Evolutionary conservation across 2,888 invertebrate species (phyloP).

Genomic region (Sialis lutaria): DNA sequence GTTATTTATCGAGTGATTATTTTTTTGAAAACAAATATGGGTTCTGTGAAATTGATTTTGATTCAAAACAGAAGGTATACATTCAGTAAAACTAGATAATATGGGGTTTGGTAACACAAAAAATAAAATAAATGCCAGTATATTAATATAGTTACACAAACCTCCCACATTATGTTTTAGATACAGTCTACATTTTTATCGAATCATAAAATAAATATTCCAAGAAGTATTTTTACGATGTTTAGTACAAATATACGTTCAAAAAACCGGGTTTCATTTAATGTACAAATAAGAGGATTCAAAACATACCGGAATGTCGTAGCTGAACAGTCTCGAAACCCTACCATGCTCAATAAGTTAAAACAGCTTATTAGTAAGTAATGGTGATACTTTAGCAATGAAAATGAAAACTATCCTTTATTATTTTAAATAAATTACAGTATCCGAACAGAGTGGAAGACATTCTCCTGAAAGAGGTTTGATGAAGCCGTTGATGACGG

Average conservation of each 20-base stretch:
- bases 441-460: not conserved
- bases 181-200: constrained; percentile 7
- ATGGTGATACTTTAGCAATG: not conserved
- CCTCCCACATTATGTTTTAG: too few relatives aligned
- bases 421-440: not conserved
- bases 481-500: not conserved
- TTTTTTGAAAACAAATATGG: constrained; percentile 30
- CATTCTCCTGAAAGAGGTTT: not conserved
- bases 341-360: constrained; percentile 46
- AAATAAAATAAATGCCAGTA: too few relatives aligned
- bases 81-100: too few relatives aligned
- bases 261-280: constrained; percentile 20
- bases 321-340: constrained; percentile 54
- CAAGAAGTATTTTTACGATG: constrained; percentile 19
- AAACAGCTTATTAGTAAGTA: constrained; percentile 31
- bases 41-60: constrained; percentile 17
- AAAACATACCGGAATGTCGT: constrained; percentile 60
- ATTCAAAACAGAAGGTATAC: constrained; percentile 7
- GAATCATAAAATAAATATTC: constrained; percentile 15
- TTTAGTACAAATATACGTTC: constrained; percentile 16
- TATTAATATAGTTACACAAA: too few relatives aligned
- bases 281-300: constrained; percentile 50
- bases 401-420: not conserved
- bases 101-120: too few relatives aligned
- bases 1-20: constrained; percentile 23